These are phyloP conservation scores for Porites divaricata DNA, from an alignment of 92 coral and sea anemone species.

Conservation along the genomic window DNA sequence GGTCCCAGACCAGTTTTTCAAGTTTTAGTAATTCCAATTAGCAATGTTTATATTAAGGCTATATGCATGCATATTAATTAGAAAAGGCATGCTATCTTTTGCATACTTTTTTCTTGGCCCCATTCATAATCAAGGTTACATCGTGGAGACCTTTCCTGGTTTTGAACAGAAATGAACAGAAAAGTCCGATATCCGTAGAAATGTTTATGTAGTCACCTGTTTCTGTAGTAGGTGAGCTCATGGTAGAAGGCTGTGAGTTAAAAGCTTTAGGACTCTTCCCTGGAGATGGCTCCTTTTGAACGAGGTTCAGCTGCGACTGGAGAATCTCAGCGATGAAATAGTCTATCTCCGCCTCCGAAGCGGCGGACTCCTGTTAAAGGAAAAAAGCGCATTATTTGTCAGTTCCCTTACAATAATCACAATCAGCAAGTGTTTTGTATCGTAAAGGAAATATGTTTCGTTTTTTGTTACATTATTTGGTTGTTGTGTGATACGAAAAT, in stretches of 20 bases:
- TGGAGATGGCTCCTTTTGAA: background rate
- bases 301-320: background rate
- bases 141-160: background rate
- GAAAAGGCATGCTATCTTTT: background rate
- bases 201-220: background rate
- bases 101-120: background rate
- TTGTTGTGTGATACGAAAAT: no score
- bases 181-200: background rate
- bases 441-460: no score
- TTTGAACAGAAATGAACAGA: background rate
- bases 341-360: background rate
- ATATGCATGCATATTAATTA: no score
- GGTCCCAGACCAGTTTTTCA: no score
- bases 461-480: no score
- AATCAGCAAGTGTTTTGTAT: background rate
- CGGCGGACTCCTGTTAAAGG: background rate
- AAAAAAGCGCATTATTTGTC: background rate
- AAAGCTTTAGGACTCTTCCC: background rate
- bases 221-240: background rate
- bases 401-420: background rate
- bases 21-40: no score
- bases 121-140: background rate
- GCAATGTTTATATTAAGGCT: background rate
- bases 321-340: background rate
- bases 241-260: background rate